These are phyloP conservation scores for Dinothrombium tinctorium DNA, from an alignment of 1,140 invertebrate species.

Conservation along the genomic window DNA sequence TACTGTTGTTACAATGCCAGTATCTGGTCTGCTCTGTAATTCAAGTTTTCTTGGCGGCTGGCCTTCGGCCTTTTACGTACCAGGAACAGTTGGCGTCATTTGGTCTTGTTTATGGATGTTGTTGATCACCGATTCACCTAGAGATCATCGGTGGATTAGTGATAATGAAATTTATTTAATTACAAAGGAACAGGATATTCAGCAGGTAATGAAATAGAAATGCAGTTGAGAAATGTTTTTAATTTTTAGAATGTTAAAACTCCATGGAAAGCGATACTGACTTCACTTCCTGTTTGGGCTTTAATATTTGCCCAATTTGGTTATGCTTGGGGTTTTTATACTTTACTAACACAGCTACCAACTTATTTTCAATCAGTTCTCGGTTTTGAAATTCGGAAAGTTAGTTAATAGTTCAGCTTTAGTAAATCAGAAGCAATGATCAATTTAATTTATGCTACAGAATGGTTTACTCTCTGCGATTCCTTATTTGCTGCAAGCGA, in stretches of 20 bases:
- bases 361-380: slow-evolving; percentile 78
- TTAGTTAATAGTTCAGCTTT: too few species aligned
- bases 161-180: too few species aligned
- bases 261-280: slow-evolving; percentile 54
- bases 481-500: slow-evolving; percentile 29
- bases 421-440: too few species aligned
- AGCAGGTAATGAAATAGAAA: neutral
- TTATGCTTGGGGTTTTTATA: slow-evolving; percentile 85
- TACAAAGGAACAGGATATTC: too few species aligned
- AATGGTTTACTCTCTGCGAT: slow-evolving; percentile 30
- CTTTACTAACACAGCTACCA: slow-evolving; percentile 71
- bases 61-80: slow-evolving; percentile 45
- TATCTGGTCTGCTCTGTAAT: slow-evolving; percentile 19
- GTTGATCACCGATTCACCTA: slow-evolving; percentile 58
- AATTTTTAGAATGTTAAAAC: slow-evolving; percentile 27
- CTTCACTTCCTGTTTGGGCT: slow-evolving; percentile 65
- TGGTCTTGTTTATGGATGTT: slow-evolving; percentile 67
- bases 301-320: slow-evolving; percentile 68
- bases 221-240: slow-evolving; percentile 13
- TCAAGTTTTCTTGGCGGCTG: slow-evolving; percentile 31
- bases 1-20: slow-evolving; percentile 16
- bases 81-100: slow-evolving; percentile 37
- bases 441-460: slow-evolving; percentile 19
- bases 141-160: slow-evolving; percentile 56
- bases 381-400: slow-evolving; percentile 58